Evolutionary conservation across 2,888 invertebrate species (phyloP).

Genomic region (Escarpia spicata): DNA sequence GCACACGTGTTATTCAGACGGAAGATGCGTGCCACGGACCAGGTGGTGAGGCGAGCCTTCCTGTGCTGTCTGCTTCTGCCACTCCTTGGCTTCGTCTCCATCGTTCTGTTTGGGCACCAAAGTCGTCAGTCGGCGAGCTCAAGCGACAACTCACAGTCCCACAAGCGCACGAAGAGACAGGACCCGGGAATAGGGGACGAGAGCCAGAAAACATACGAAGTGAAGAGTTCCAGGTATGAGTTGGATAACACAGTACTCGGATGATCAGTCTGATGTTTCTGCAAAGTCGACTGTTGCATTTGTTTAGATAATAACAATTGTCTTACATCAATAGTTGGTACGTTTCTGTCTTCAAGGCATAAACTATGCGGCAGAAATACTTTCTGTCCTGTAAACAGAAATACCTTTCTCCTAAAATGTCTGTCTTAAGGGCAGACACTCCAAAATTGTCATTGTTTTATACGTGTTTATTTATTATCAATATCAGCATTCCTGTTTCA

Average conservation of each 20-base stretch:
- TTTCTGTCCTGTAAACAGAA: too few species aligned
- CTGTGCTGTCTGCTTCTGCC: not conserved
- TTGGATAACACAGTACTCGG: not conserved
- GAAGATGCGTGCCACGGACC: not conserved
- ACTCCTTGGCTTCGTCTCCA: not conserved
- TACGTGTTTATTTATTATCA: too few species aligned
- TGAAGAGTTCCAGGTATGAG: conserved; percentile 28
- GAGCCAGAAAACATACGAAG: conserved; percentile 25
- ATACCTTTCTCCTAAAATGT: too few species aligned
- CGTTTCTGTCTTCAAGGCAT: too few species aligned
- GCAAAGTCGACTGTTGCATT: not conserved
- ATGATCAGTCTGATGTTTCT: not conserved
- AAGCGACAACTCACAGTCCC: not conserved
- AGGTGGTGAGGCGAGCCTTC: not conserved
- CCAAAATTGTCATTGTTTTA: too few species aligned
- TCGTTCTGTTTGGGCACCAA: not conserved
- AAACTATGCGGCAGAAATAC: too few species aligned
- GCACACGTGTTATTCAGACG: not conserved
- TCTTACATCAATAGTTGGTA: too few species aligned
- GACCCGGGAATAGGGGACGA: conserved; percentile 31
- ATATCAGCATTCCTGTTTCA: too few species aligned
- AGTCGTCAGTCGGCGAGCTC: not conserved
- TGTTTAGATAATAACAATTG: not conserved
- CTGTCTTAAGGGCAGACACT: too few species aligned
- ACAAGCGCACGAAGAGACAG: not conserved